Base-by-base conservation (phyloP, 2,797 vertebrate genomes). In the Rhinatrema bivittatum region DNA sequence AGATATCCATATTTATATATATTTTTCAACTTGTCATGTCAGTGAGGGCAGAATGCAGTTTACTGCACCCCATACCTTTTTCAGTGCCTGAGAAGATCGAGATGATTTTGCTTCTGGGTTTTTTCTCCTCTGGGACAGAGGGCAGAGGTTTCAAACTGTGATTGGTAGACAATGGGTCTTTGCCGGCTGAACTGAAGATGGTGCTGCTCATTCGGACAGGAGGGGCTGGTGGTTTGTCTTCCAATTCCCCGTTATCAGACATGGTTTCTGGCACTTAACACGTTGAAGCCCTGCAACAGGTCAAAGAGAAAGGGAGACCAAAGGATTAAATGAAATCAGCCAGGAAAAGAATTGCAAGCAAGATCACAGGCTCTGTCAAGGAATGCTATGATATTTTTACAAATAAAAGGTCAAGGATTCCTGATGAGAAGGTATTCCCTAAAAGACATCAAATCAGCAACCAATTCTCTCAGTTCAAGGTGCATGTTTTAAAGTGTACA, bases 151-250 rank as follows among this genome's bases (percentile, higher is more conserved):
- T 98, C 17, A 89, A 84, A 78, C 85, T 94, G 78, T 97, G 94
- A 72, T 97, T 98, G 65, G 83, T 78, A 6, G 79, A 89, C 36
- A 93, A 62, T 0, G 78, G 76, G 65, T 98, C 94, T 64, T 94
- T 87, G 45, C 65, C 68, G 32, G 69, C 81, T 1, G 84, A 76
- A 58, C 86, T 89, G 67, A 98, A 91, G 67, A 93, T 93, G 27
- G 82, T 84, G 22, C 93, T 98, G 76, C 87, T 93, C 82, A 95
- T 91, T 31, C 95, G 82, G 60, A 98, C 93, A 0, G 95, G 94
- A 57, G 95, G 94, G 11, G 95, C 94, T 3, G 94, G 95, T 20
- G 95, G 94, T 50, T 95, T 98, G 68, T 97, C 95, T 79, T 98
- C 94, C 14, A 93, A 70, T 71, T 94, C 91, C 61, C 91, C 89